Evolutionary conservation across 1,140 invertebrate species (phyloP), one percentile per base, ranked within the genome.

Genomic region (Dufourea novaeangliae): DNA sequence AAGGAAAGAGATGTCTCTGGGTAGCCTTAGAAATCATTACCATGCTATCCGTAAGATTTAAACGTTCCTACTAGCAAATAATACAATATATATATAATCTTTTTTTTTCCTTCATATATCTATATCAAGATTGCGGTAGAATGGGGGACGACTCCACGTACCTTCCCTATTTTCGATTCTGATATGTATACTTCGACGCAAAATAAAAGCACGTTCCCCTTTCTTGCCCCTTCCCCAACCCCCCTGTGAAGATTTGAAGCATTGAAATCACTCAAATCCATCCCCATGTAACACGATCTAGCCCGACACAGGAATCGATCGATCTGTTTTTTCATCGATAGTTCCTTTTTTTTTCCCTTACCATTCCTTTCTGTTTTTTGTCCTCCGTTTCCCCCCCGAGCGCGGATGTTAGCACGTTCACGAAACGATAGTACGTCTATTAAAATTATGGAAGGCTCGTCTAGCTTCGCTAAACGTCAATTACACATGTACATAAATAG

Each of bases 401-500:
- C 56, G 70, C 56, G 41, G 69, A 56, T 44, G 46, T 74, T 41
- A 56, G 44, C 12, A 69, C 67, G 67, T 86, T 85, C 87, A 77
- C 83, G 72, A 87, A 78, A 84, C 69, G 57, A 80, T 69, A 86
- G 72, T 72, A 80, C 68, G 57, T 61, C 69, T 83, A 39, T 62
- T 37, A 85, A 86, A 78, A 79, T 86, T 84, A 89, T 92, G 91
- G 92, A 92, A 92, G 91, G 91, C 87, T 89, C 87, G 68, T 85
- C 87, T 87, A 90, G 86, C 87, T 88, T 88, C 41, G 82, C 85
- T 90, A 87, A 86, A 82, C 80, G 80, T 78, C 82, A 77, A 85
- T 85, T 85, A 83, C 78, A 84, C 84, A 87, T 89, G 86, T 86
- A 90, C 86, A 92, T 91, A 92, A 92, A 92, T 91, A 90, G 85